Evolutionary conservation across 1,140 invertebrate genomes (phyloP).

Genomic region (Philopotamus ludificatus): DNA sequence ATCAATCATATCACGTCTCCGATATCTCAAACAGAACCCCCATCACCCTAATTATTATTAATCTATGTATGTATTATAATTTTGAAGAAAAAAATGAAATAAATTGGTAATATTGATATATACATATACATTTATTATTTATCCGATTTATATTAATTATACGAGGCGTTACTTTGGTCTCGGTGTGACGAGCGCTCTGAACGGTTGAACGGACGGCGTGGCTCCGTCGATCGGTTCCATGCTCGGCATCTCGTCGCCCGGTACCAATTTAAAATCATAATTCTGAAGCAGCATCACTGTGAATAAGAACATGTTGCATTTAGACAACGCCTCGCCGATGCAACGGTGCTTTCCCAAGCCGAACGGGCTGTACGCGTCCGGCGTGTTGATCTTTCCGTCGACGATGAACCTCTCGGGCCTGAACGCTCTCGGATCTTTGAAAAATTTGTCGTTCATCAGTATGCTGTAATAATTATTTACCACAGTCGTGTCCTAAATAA

Average conservation of each 20-base stretch:
- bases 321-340: slow-evolving; percentile 78
- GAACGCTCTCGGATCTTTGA: slow-evolving; percentile 74
- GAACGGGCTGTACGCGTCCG: slow-evolving; percentile 76
- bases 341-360: slow-evolving; percentile 78
- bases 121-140: too few relatives aligned
- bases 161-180: too few relatives aligned
- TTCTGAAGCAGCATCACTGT: slow-evolving; percentile 75
- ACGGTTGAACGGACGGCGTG: slow-evolving; percentile 71
- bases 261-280: slow-evolving; percentile 66
- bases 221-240: slow-evolving; percentile 68
- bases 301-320: slow-evolving; percentile 83
- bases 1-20: too few relatives aligned
- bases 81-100: too few relatives aligned
- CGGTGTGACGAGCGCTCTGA: slow-evolving; percentile 62
- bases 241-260: slow-evolving; percentile 63
- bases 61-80: too few relatives aligned
- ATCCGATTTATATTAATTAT: too few relatives aligned
- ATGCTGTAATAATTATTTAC: slow-evolving; percentile 78
- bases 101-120: too few relatives aligned
- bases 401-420: slow-evolving; percentile 76
- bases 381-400: slow-evolving; percentile 64
- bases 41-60: too few relatives aligned
- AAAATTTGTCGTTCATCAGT: slow-evolving; percentile 66
- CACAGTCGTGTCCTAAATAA: slow-evolving; percentile 74
- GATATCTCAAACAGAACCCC: too few relatives aligned